Base-by-base conservation (phyloP, 2,888 invertebrate species). In the Chrysopilus asiliformis region DNA sequence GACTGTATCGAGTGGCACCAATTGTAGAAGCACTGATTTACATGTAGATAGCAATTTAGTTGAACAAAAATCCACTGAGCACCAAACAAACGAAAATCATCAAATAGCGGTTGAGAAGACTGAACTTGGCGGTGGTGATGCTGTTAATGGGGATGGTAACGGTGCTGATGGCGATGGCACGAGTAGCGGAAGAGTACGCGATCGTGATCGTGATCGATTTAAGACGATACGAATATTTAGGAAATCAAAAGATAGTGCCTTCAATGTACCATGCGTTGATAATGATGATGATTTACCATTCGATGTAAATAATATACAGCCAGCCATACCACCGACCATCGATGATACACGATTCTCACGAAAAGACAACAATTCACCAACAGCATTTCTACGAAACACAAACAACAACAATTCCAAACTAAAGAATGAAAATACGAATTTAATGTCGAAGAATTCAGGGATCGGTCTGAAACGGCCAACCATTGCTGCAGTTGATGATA, bases 211-310 rank as follows among this genome's bases (percentile, higher is more conserved):
- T 10, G 61, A 63, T 43, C 58, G 63, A 16, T 63, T 63, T 38
- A 62, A 60, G 48, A 63, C 63, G n/a, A 62, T 61, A 38, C 55
- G 60, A 48, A 56, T 63, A 36, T 53, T 53, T 15, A 58, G 53
- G 33, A 44, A 39, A 48, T 43, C 48, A 34, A 37, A 45, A 35
- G 44, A 39, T 43, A 43, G 39, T 32, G 51, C 54, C 38, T 49
- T 60, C 41, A 51, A 56, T 51, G 58, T 60, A 49, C 60, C 60
- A 53, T 60, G 59, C 48, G 59, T 60, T 43, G 60, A 60, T 47
- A 53, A 53, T 41, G 53, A 55, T 3, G 18, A n/a, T 8, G 38
- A 38, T 8, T 5, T 14, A 22, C 7, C 10, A 10, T 10, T 13
- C 14, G n/a, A n/a, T n/a, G n/a, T n/a, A n/a, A n/a, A n/a, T n/a